Base-by-base conservation (phyloP, 2,888 invertebrate genomes). In the Panzeria rudis region DNA sequence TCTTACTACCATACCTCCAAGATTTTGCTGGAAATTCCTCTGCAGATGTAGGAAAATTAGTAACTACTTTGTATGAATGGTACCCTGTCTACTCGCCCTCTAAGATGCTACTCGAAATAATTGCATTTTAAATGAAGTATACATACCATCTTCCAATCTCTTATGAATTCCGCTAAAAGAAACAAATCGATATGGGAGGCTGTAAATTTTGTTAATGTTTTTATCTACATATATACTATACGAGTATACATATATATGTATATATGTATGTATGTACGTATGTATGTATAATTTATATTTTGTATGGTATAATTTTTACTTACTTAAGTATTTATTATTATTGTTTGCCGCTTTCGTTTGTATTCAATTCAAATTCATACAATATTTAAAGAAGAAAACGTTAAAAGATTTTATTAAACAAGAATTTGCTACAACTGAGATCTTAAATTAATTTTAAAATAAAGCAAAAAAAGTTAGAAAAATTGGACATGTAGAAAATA, bases 281-380 rank as follows among this genome's bases (percentile, higher is more conserved):
- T 38, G 38, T 17, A 59, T 59, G 3, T 11, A 32, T n/a, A n/a
- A 32, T 41, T 59, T 76, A 54, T 56, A 17, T 17, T 59, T 50
- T 59, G 20, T 66, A 80, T 80, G 80, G 76, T 80, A 77, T 84
- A 84, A 73, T 81, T 84, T 80, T 77, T 80, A 76, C 15, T 77
- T 81, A 72, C 76, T 64, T 50, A 38, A 38, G 11, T 38, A 13
- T 13, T 38, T 66, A 64, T 32, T 44, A 64, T 17, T 80, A 61
- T 77, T 82, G 61, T 82, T 82, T 83, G 82, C 71, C 71, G 76
- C 82, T 83, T 83, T 83, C 82, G 71, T 76, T 77, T 77, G 29
- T 44, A 47, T 64, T 32, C 6, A 56, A 20, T 54, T 20, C 3
- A 11, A 72, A 23, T 35, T 54, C 52, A 69, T 64, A 61, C 68